Base-by-base conservation (phyloP, 2,888 invertebrate genomes). In the Philereme transversata region DNA sequence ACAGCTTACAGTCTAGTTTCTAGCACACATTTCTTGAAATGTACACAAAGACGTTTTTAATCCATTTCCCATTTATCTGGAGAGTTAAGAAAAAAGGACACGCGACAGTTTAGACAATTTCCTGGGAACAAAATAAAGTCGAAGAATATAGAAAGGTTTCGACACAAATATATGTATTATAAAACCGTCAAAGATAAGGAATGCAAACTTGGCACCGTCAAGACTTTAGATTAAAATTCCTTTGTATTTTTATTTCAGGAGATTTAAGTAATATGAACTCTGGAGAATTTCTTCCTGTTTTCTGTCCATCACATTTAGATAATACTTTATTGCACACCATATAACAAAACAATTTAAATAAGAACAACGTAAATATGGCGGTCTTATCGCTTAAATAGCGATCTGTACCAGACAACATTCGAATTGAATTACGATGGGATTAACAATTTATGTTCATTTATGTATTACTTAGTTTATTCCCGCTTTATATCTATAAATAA, bases 131-230 rank as follows among this genome's bases (percentile, higher is more conserved):
- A 62, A 51, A 59, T 57, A 47, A 47, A 54, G 53, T 9, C 51
- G 51, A 46, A 53, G 63, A 67, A 57, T 61, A 60, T 35, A 67
- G 57, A 71, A 75, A 75, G 76, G 65, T 54, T 64, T 69, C 52
- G 10, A 48, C 63, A 67, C 74, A 81, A 82, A 84, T 82, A 79
- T 82, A 79, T 78, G 72, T 66, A 76, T 70, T 77, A 78, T 74
- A 74, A 74, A 71, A 75, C 79, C 72, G 67, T 69, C 71, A 62
- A 75, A 70, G 80, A 84, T 83, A 83, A 79, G 74, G 73, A 82
- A 78, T 78, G 70, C 82, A 78, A 83, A 83, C 79, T 81, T 75
- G 73, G 75, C 78, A 75, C 76, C 70, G 75, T 70, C 70, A 72
- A n/a, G 64, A 65, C 76, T 68, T 22, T 72, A 80, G 81, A 83